Base-by-base conservation (phyloP, 2,797 vertebrate genomes). In the Graptemys geographica region DNA sequence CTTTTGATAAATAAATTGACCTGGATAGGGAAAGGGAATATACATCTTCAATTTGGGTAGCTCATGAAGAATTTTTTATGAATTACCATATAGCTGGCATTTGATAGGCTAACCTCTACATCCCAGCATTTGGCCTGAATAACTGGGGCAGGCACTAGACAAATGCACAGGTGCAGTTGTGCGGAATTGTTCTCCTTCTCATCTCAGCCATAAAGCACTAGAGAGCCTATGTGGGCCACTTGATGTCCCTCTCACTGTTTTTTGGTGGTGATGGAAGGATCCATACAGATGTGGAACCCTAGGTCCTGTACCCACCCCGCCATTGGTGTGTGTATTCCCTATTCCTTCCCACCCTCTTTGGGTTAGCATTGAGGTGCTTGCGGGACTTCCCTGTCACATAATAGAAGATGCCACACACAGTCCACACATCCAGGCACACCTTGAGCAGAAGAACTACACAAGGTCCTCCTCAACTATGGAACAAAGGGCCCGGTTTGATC, bases 201-300 rank as follows among this genome's bases (percentile, higher is more conserved):
- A 31, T 69, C 76, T 95, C 91, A 37, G 84, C 37, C 69, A 84
- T 33, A 47, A 10, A 88, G 15, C 53, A 79, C 13, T 6, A 74
- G 23, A 21, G 27, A 83, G 16, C n/a, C 21, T n/a, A 72, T 9
- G 21, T 2, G 57, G 33, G 2, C 47, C n/a, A 0, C 0, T 55
- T 2, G 76, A 6, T 12, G 5, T 0, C 8, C 6, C 1, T 44
- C 23, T 8, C 41, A 51, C 69, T 53, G 12, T 37, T 10, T 41
- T 59, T 80, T 81, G 33, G 25, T 33, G 5, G 76, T 88, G 27
- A 59, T 12, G 2, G 10, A 85, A 85, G 1, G 1, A 41, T 23
- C n/a, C 19, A 72, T 23, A 21, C 19, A 41, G n/a, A 21, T 1
- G 9, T 72, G 21, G 69, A 72, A 37, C 21, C n/a, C 18, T 37